phyloP scores from a whole-genome alignment of 2,888 invertebrate species.

The Spialia ferax region DNA sequence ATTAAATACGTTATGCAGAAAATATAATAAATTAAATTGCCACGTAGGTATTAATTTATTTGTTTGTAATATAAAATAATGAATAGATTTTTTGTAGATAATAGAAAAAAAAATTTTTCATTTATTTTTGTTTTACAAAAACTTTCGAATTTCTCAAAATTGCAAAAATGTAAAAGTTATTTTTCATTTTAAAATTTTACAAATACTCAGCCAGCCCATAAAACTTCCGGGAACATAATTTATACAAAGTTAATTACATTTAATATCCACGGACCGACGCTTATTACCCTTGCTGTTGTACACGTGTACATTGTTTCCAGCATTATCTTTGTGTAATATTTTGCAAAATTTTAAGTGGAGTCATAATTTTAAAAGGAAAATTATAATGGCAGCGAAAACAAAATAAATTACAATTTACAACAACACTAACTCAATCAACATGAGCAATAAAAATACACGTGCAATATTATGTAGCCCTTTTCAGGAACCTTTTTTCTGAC shows the following conservation, averaged over 20 bases:
- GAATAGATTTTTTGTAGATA: too few relatives aligned
- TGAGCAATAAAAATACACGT: too few relatives aligned
- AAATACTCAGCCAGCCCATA: not conserved
- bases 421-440: too few relatives aligned
- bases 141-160: too few relatives aligned
- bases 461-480: too few relatives aligned
- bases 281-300: slow-evolving; percentile 3
- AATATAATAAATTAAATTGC: too few relatives aligned
- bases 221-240: slow-evolving; percentile 28
- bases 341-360: slow-evolving; percentile 5
- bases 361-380: slow-evolving; percentile 9
- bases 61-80: too few relatives aligned
- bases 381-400: not conserved
- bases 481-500: too few relatives aligned
- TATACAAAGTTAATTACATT: slow-evolving; percentile 37
- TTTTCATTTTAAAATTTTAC: not conserved
- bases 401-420: not conserved
- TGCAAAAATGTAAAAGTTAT: not conserved
- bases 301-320: slow-evolving; percentile 16
- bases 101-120: too few relatives aligned
- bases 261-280: slow-evolving; percentile 14
- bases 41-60: too few relatives aligned
- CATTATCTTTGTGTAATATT: slow-evolving; percentile 24
- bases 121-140: not conserved
- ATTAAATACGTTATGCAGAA: too few relatives aligned